Evolutionary conservation across 2,888 invertebrate genomes (phyloP), one percentile per base, ranked within the genome.

Genomic region (Nineta flava): DNA sequence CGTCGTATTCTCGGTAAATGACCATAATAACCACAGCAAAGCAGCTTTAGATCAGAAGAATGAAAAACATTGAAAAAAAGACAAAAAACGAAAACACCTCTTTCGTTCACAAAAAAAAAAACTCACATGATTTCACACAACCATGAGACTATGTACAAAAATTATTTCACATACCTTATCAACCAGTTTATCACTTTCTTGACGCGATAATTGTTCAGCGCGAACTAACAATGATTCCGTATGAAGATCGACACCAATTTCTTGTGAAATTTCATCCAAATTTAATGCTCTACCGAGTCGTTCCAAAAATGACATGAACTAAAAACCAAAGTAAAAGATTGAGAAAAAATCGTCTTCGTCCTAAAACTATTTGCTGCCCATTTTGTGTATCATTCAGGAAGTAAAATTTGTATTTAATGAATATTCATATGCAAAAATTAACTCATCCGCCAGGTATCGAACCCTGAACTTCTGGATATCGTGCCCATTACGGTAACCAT

Each of bases 231-330:
- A 72, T 46, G 87, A 84, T 60, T 93, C 92, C 0, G 87, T 82
- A 60, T 84, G 84, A 60, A 87, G 73, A 62, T 88, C 87, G 52
- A 87, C 74, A 9, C 87, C 87, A 54, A 86, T 73, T 64, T 88
- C 87, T 59, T 80, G 76, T 21, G 84, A 81, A 59, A 88, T 77
- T 65, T 86, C 83, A 61, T 88, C 87, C 79, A 88, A 82, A 65
- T 85, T 87, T 64, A 94, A 75, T 38, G 85, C 83, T 59, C 83
- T 76, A 54, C 86, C 83, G 53, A 94, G 69, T 50, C 86, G 77
- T 62, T 91, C 88, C 64, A 94, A 70, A 68, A 87, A 90, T 59
- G 83, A 80, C 63, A 84, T 77, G 59, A 87, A 81, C 84, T 84
- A 16, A 58, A 71, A 70, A n/a, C n/a, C n/a, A n/a, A n/a, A n/a